Evolutionary conservation across 2,797 vertebrate species (phyloP), one percentile per base, ranked within the genome.

Genomic region (Mastacembelus armatus): DNA sequence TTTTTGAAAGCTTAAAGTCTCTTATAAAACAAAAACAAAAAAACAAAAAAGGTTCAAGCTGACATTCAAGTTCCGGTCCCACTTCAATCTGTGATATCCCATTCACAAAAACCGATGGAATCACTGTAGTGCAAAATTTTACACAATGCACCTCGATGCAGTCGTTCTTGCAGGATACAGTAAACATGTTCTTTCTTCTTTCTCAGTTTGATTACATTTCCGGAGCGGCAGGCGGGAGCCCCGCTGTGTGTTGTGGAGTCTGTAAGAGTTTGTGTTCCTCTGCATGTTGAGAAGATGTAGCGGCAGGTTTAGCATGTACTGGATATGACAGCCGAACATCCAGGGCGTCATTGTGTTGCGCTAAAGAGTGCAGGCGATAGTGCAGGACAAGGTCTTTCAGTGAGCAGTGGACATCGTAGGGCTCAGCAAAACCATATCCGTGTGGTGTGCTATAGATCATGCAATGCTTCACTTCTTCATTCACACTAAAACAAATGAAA

Each of bases 341-440:
- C 91, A 99, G 94, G 57, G 96, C 96, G 83, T 97, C 95, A 10
- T 99, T 99, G 94, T 99, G 97, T 92, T 98, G 96, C 71, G 94
- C 94, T 70, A 99, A 93, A 70, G 97, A 98, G 56, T 96, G 95
- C 85, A 96, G 94, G 90, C 96, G 96, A 90, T 99, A 99, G 86
- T 98, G 97, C 84, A 97, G 94, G 88, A 99, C 97, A 68, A 99
- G 94, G 90, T 98, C 96, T 92, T 96, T 98, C 55, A 98, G 93
- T 0, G 96, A 96, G 91, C 95, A 92, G 91, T 98, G 97, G 74
- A 95, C 92, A 76, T 99, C 96, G 70, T 98, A 98, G 0, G 97
- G 97, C 83, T 99, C 96, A 4, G 96, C 96, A 29, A 99, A 98
- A 72, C 97, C 97, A 0, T 95, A 99, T 74, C 97, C 97, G 19